These are phyloP conservation scores for Diabrotica virgifera DNA, from an alignment of 1,140 invertebrate genomes.

Conservation along the genomic window DNA sequence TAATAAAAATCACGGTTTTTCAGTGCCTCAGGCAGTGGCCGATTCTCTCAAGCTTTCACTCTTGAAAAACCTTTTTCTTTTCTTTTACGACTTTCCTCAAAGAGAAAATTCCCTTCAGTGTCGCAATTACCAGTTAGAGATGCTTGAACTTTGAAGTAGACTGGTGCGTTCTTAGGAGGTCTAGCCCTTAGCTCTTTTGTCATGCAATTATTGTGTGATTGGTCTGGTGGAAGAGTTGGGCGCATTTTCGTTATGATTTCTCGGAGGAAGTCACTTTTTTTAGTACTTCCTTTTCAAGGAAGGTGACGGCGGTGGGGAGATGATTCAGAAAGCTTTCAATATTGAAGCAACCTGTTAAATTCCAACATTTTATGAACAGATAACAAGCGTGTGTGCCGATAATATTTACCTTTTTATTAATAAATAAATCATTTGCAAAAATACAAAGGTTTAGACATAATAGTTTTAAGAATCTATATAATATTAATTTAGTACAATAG, in stretches of 20 bases:
- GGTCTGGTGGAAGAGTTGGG: background rate
- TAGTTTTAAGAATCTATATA: no score
- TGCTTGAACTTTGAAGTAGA: constrained; percentile 2
- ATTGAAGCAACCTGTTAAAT: no score
- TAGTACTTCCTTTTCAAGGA: no score
- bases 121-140: constrained; percentile 2
- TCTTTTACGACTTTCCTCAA: background rate
- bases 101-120: background rate
- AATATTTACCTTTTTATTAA: no score
- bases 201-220: background rate
- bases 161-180: background rate
- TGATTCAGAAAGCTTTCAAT: no score
- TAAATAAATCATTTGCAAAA: no score
- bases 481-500: no score
- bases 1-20: constrained; percentile 3
- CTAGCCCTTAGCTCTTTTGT: background rate
- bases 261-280: no score
- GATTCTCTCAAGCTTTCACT: constrained; percentile 1
- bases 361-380: no score
- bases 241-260: background rate
- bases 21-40: background rate
- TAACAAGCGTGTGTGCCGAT: no score
- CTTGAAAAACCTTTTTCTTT: constrained; percentile 1
- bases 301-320: no score
- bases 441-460: no score